Base-by-base conservation (phyloP, 2,797 vertebrate species). In the Ataeniobius toweri region DNA sequence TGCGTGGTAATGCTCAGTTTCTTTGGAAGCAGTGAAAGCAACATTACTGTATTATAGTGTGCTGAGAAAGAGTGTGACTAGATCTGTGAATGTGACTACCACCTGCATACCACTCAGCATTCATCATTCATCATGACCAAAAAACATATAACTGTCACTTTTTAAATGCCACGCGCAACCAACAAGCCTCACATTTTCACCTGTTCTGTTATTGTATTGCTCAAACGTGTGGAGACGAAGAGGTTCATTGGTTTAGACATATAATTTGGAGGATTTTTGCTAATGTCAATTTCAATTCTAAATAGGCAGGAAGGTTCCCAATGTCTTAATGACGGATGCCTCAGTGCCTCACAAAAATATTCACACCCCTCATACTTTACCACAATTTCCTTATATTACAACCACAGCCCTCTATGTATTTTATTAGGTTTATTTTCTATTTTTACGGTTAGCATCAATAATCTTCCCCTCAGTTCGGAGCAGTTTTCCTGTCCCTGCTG, bases 1-100 rank as follows among this genome's bases (percentile, higher is more conserved):
- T 94, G 91, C 81, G 72, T 80, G 86, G 91, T 94, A 93, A 94
- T 93, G 85, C 94, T 89, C 78, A 80, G 83, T 94, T 94, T 95
- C 90, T 94, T 89, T 92, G 86, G 83, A 88, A 89, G 82, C 73
- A 12, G 84, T 78, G 82, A 85, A 92, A 88, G 89, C 76, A 83
- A 86, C 80, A 88, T 93, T 92, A 91, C 85, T 89, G 91, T 82
- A 94, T 93, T 93, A 93, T 44, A 69, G 77, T 26, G 81, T 82
- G 89, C 90, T 93, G 92, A 90, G 91, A 65, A 94, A 91, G 89
- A 89, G 90, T 75, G 50, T 51, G 78, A 76, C 72, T 73, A 67
- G 86, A 86, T 82, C 67, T 86, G 48, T 65, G 76, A 76, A 48
- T 72, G 79, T 87, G 80, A 88, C 89, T 83, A 82, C 85, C 78